Evolutionary conservation across 1,140 invertebrate species (phyloP).

Genomic region (Himalopsyche phryganea): DNA sequence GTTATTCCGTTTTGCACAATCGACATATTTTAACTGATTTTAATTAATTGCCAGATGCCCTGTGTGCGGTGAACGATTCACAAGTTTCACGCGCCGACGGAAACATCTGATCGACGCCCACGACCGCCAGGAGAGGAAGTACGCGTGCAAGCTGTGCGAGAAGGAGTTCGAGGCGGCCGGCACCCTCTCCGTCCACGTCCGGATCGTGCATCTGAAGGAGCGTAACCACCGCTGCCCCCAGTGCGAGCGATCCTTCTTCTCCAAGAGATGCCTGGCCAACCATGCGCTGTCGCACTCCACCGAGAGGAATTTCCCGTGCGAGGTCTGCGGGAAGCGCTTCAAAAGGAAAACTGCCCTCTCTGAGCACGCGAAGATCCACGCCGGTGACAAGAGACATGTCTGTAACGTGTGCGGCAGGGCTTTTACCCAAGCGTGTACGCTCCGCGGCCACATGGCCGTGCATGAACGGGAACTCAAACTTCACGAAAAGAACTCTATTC

Average conservation of each 20-base stretch:
- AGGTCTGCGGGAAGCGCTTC: neutral
- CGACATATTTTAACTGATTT: no score
- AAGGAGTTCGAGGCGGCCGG: conserved; percentile 10
- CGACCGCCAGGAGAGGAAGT: conserved; percentile 1
- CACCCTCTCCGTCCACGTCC: conserved; percentile 10
- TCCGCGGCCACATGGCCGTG: conserved; percentile 41
- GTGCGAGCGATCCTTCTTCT: conserved; percentile 19
- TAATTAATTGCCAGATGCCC: no score
- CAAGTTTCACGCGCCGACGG: neutral
- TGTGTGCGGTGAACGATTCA: neutral
- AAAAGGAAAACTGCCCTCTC: neutral
- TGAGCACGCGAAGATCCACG: conserved; percentile 14
- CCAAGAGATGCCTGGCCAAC: conserved; percentile 12
- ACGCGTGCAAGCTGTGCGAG: conserved; percentile 13
- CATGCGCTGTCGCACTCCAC: neutral
- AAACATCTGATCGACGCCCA: neutral
- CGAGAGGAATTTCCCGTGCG: neutral
- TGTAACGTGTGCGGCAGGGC: conserved; percentile 9
- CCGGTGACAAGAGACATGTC: conserved; percentile 11
- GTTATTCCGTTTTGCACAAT: no score
- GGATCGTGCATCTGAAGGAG: conserved; percentile 17
- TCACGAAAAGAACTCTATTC: no score
- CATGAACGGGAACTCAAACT: no score
- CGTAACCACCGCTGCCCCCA: conserved; percentile 6
- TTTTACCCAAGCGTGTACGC: conserved; percentile 45